Percentiles rank a stretch among this genome's conserved stretches.
Conservation (phyloP, 2,888 invertebrate genomes). For the Archips crataeganus region DNA sequence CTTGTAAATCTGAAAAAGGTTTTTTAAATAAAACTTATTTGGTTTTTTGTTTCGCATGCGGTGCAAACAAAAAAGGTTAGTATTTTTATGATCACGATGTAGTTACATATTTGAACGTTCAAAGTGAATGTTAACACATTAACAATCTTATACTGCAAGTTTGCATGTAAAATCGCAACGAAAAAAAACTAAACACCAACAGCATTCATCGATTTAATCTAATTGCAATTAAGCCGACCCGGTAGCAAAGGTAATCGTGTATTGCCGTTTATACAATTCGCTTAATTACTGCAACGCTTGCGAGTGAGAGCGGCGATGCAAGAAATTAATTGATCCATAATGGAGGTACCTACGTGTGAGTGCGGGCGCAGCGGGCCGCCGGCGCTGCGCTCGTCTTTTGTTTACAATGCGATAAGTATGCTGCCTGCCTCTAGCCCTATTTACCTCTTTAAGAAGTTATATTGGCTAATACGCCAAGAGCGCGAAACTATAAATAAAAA, state of each 20-base stretch:
- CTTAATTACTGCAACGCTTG: slow-evolving; percentile 72
- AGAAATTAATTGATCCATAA: slow-evolving; percentile 65
- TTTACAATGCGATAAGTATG: neutral
- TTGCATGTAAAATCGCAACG: slow-evolving; percentile 46
- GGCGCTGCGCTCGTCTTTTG: slow-evolving; percentile 38
- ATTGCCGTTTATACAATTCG: slow-evolving; percentile 73
- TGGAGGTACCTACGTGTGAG: slow-evolving; percentile 48
- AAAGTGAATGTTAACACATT: neutral
- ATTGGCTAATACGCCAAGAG: neutral
- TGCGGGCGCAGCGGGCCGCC: slow-evolving; percentile 50
- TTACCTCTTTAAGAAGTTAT: neutral
- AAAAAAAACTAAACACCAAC: slow-evolving; percentile 55
- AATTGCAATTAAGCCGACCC: slow-evolving; percentile 63
- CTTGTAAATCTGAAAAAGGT: too few species aligned
- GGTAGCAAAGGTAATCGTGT: slow-evolving; percentile 66
- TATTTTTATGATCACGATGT: neutral
- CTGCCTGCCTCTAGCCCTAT: neutral
- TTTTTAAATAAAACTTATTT: too few species aligned
- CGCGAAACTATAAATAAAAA: too few species aligned
- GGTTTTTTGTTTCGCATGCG: too few species aligned
- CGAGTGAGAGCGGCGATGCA: slow-evolving; percentile 66
- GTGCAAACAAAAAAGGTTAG: too few species aligned
- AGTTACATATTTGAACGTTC: neutral
- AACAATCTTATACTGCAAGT: neutral
- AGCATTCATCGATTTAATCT: slow-evolving; percentile 58